Percentiles rank a stretch among this genome's conserved stretches.
These are phyloP conservation scores for Zophobas atratus DNA, from an alignment of 1,140 invertebrate genomes.

Conservation along the genomic window DNA sequence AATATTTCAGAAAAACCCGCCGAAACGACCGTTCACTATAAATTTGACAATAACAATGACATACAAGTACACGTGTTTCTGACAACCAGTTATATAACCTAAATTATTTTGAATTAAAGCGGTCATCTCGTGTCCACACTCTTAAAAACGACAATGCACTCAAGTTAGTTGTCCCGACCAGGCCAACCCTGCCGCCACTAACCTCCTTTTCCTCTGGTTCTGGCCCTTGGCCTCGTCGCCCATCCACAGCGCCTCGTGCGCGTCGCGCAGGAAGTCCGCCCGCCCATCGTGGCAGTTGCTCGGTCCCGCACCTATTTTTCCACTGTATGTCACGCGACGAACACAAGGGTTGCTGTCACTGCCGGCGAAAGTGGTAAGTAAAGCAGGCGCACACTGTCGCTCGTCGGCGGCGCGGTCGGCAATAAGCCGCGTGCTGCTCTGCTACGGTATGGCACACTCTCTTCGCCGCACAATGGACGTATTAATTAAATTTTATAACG, in stretches of 20 bases:
- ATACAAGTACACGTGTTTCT: too few species aligned
- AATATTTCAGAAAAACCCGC: too few species aligned
- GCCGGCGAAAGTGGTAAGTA: slow-evolving; percentile 25
- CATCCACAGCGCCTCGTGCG: slow-evolving; percentile 63
- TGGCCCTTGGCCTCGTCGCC: slow-evolving; percentile 62
- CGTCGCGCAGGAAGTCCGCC: slow-evolving; percentile 58
- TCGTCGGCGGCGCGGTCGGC: slow-evolving; percentile 21
- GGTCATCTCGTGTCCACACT: too few species aligned
- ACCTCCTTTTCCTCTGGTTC: slow-evolving; percentile 66
- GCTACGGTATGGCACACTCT: slow-evolving; percentile 33
- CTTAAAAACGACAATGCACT: too few species aligned
- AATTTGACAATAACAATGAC: too few species aligned
- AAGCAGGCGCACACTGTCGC: slow-evolving; percentile 1
- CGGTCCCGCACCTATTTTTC: slow-evolving; percentile 63
- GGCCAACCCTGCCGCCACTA: background rate
- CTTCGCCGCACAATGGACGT: slow-evolving; percentile 54
- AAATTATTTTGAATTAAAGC: too few species aligned
- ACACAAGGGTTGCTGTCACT: slow-evolving; percentile 30
- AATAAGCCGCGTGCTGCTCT: slow-evolving; percentile 13
- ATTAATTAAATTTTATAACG: slow-evolving; percentile 64
- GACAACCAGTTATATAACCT: too few species aligned
- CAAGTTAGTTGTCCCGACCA: too few species aligned
- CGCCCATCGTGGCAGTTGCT: slow-evolving; percentile 60
- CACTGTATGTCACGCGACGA: slow-evolving; percentile 47
- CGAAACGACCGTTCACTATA: too few species aligned